Base-by-base conservation (phyloP, 1,140 invertebrate genomes). In the Branchinecta lynchi region DNA sequence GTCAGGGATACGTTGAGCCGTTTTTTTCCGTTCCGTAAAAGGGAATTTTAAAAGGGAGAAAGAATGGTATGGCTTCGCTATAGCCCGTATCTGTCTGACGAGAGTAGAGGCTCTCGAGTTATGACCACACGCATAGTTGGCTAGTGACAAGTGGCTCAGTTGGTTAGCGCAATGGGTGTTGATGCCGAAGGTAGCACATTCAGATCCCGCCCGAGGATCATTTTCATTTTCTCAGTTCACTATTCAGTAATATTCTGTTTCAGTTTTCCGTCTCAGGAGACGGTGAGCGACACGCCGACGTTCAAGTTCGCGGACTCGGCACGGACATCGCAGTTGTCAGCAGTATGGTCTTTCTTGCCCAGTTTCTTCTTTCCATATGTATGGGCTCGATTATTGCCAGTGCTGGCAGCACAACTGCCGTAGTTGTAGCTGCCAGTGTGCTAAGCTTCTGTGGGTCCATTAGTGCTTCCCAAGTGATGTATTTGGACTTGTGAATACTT, bases 321-420 rank as follows among this genome's bases (percentile, higher is more conserved):
- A 96, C 94, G 0, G 93, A 96, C 76, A 85, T 97, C 0, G 93
- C 92, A 0, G 86, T 96, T 69, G 88, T 97, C 21, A 92, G 90
- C 73, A 92, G 89, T 73, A 96, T 95, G 89, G 93, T 96, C 3
- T 97, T 96, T 78, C 81, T 96, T 60, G 93, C 92, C 0, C 94
- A 97, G 79, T 93, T 96, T 73, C 80, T 92, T 9, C 81, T 96
- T 5, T 94, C 92, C 0, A 81, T 90, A 65, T 87, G 86, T 72
- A 89, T 96, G 82, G 93, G 94, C 0, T 86, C 85, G 7, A 88
- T 96, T 66, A 87, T 96, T 1, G 85, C 85, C 65, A 72, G 81
- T 3, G 76, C 83, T 3, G 86, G 87, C 0, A 88, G 88, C 43
- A 91, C 90, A n/a, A 93, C 91, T 0, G 79, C 77, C 10, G 88